These are phyloP conservation scores for Epinephelus fuscoguttatus DNA, from an alignment of 2,113 vertebrate genomes.

Conservation along the genomic window DNA sequence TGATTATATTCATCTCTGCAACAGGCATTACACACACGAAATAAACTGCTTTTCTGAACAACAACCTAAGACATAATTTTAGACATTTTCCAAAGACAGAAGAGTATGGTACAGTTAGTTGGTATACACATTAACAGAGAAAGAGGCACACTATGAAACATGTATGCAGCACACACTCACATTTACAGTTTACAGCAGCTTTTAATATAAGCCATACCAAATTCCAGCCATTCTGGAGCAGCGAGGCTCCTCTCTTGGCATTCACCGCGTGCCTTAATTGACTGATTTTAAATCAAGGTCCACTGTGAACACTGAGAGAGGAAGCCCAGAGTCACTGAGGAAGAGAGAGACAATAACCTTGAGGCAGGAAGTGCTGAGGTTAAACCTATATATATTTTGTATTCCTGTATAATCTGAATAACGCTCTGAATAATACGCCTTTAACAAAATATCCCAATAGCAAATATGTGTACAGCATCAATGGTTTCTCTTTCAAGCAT, in stretches of 20 bases:
- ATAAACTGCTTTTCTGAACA: neutral
- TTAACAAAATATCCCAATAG: too few species aligned
- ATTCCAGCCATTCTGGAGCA: constrained; percentile 24
- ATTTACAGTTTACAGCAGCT: too few species aligned
- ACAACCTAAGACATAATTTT: neutral
- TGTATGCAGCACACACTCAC: neutral
- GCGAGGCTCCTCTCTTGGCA: constrained; percentile 90
- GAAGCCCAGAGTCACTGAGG: constrained; percentile 28
- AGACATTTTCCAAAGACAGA: neutral
- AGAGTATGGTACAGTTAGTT: neutral
- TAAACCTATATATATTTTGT: neutral
- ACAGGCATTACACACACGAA: neutral
- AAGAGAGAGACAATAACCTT: constrained; percentile 9
- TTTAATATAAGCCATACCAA: neutral
- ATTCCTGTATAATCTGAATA: neutral
- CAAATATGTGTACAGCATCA: neutral
- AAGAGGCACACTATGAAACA: neutral
- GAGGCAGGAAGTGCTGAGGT: neutral
- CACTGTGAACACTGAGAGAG: constrained; percentile 81
- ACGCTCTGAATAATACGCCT: neutral
- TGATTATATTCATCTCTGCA: neutral
- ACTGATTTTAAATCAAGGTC: constrained; percentile 82
- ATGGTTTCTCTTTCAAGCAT: neutral
- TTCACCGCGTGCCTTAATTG: constrained; percentile 99
- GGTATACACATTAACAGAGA: neutral